phyloP scores from a whole-genome alignment of 2,797 vertebrate species.

The Leucoraja ocellata region DNA sequence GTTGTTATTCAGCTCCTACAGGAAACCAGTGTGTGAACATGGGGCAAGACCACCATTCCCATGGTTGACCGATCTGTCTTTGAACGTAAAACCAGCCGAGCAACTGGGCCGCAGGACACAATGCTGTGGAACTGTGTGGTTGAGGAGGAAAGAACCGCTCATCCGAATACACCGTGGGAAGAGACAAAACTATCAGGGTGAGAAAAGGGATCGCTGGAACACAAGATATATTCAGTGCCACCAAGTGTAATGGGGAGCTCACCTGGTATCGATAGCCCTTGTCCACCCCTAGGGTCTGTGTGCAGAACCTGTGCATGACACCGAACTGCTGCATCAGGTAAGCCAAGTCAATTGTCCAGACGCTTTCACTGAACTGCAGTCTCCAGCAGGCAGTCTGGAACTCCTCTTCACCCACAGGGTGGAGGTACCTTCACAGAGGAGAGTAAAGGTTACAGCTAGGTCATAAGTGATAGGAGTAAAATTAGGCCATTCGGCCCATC shows the following conservation, averaged over 20 bases:
- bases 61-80: background rate
- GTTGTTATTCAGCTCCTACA: background rate
- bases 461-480: no score
- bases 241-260: constrained; percentile 12
- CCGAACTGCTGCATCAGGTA: constrained; percentile 90
- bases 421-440: constrained; percentile 69
- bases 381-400: constrained; percentile 82
- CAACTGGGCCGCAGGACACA: background rate
- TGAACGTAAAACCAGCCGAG: background rate
- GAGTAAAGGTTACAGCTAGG: background rate
- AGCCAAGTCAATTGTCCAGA: constrained; percentile 95
- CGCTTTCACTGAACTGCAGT: constrained; percentile 83
- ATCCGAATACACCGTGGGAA: no score
- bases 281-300: constrained; percentile 92
- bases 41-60: background rate
- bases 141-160: background rate
- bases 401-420: constrained; percentile 73
- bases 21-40: background rate
- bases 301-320: constrained; percentile 83
- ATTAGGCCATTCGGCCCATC: no score
- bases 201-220: background rate
- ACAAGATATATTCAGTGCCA: background rate
- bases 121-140: background rate
- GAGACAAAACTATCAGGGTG: background rate
- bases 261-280: constrained; percentile 96